A percentile compares a stretch with the other conserved stretches of the same genome.
Evolutionary conservation across 2,113 vertebrate species (phyloP).

Genomic region (Cranoglanis bouderius): DNA sequence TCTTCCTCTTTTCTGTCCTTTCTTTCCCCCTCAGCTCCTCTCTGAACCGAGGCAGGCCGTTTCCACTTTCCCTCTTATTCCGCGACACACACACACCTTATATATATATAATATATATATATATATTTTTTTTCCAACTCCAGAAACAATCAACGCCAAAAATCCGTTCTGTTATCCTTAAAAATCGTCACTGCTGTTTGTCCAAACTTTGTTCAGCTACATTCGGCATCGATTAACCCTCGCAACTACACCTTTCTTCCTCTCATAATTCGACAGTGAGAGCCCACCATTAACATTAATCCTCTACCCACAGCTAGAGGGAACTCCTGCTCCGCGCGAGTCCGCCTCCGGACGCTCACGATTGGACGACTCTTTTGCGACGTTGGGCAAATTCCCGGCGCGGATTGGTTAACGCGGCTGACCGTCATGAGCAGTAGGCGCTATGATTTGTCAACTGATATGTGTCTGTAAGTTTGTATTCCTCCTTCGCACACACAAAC

Average conservation of each 20-base stretch:
- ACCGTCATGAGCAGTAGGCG: constrained; percentile 43
- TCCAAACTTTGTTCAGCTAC: constrained; percentile 36
- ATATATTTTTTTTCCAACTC: constrained; percentile 22
- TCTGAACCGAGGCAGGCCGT: constrained; percentile 48
- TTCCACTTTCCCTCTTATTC: constrained; percentile 43
- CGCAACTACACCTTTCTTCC: constrained; percentile 35
- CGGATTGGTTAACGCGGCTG: constrained; percentile 58
- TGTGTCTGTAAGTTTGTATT: constrained; percentile 46
- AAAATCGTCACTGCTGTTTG: constrained; percentile 3
- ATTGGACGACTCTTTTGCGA: constrained; percentile 60
- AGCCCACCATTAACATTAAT: constrained; percentile 74
- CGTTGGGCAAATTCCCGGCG: background rate
- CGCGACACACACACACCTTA: constrained; percentile 29
- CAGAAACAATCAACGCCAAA: background rate
- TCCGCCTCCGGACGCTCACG: constrained; percentile 52
- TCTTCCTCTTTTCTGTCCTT: constrained; percentile 29
- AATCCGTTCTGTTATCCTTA: background rate
- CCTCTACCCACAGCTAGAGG: constrained; percentile 71
- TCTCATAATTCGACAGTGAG: constrained; percentile 68
- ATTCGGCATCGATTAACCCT: constrained; percentile 40
- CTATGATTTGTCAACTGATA: constrained; percentile 58
- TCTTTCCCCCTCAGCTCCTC: background rate
- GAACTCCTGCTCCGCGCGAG: constrained; percentile 74
- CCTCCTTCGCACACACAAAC: constrained; percentile 57
- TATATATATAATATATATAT: background rate